Percentiles rank a stretch among this genome's conserved stretches.
Evolutionary conservation across 2,113 vertebrate genomes (phyloP).

Genomic region (Osmerus eperlanus): DNA sequence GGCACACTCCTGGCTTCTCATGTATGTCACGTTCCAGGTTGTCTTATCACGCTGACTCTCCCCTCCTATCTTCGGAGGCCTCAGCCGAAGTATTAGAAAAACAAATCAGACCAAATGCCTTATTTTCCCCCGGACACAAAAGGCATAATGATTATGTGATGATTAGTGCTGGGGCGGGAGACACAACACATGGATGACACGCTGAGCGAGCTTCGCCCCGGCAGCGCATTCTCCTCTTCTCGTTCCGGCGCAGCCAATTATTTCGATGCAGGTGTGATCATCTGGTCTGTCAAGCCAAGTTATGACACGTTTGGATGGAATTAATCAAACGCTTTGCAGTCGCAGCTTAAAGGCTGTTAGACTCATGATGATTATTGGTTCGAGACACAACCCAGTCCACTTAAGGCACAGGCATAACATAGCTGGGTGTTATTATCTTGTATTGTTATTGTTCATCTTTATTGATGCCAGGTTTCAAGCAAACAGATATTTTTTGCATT

Average conservation of each 20-base stretch:
- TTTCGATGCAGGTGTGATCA: background rate
- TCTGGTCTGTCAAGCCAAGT: conserved; percentile 1
- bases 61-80: conserved; percentile 15
- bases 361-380: too few relatives aligned
- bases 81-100: conserved; percentile 36
- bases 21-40: conserved; percentile 22
- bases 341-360: conserved; percentile 18
- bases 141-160: conserved; percentile 39
- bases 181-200: conserved; percentile 31
- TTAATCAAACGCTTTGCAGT: background rate
- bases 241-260: conserved; percentile 6
- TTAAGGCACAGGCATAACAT: too few relatives aligned
- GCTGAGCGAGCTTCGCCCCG: conserved; percentile 30
- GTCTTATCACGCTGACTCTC: conserved; percentile 25
- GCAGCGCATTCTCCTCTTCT: conserved; percentile 2
- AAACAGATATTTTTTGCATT: too few relatives aligned
- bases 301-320: background rate
- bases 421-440: too few relatives aligned
- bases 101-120: conserved; percentile 49
- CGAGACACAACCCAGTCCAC: too few relatives aligned
- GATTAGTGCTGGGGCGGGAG: conserved; percentile 16
- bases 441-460: too few relatives aligned
- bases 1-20: conserved; percentile 32
- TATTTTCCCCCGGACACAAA: conserved; percentile 18
- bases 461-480: too few relatives aligned